A percentile compares a stretch with the other conserved stretches of the same genome.
These are phyloP conservation scores for Amphiura filiformis DNA, from an alignment of 35 echinoderm and acorn worm genomes.

Conservation along the genomic window DNA sequence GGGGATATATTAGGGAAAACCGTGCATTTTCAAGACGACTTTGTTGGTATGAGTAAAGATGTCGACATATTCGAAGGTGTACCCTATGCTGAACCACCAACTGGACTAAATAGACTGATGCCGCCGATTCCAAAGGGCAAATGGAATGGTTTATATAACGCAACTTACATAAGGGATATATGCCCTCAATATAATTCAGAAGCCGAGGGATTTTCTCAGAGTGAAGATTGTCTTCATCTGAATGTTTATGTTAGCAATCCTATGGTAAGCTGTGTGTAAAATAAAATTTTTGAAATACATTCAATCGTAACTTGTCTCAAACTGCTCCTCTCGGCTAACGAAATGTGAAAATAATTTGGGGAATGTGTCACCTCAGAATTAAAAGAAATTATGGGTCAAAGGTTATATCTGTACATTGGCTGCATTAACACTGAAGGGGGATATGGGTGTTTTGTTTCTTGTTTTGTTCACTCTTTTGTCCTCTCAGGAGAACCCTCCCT, in stretches of 20 bases:
- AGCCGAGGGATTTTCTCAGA: background rate
- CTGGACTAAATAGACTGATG: constrained; percentile 50
- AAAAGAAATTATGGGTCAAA: no score
- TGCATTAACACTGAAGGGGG: no score
- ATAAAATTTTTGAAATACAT: no score
- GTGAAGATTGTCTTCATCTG: constrained; percentile 83
- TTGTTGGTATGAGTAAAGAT: constrained; percentile 10
- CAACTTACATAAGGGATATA: constrained; percentile 5
- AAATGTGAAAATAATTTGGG: no score
- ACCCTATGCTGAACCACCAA: constrained; percentile 73
- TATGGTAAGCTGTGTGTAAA: no score
- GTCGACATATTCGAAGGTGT: constrained; percentile 66
- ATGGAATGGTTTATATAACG: constrained; percentile 19
- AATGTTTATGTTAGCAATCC: constrained; percentile 71
- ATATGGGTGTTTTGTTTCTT: no score
- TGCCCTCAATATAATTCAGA: background rate
- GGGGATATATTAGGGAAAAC: background rate
- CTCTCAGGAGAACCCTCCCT: no score
- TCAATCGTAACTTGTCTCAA: no score
- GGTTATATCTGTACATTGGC: no score
- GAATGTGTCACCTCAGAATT: no score
- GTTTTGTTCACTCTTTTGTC: no score
- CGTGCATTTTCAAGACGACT: background rate
- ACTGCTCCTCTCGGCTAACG: no score
- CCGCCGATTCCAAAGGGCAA: constrained; percentile 36